Evolutionary conservation across 2,113 vertebrate species (phyloP), one percentile per base, ranked within the genome.

Genomic region (Carettochelys insculpta): DNA sequence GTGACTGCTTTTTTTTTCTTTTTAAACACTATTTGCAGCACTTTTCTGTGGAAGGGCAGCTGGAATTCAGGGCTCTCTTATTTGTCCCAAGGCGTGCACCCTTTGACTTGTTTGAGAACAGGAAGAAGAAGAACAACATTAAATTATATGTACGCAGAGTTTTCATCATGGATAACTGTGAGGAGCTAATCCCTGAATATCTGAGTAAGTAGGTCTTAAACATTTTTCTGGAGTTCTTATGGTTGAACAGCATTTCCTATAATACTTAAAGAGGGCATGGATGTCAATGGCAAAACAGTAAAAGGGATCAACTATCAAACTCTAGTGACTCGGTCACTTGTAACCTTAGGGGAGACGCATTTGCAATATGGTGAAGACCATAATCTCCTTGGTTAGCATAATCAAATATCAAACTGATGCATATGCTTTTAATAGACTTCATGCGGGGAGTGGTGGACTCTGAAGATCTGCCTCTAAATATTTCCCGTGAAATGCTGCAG

Each of bases 141-240:
- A 99, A 99, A 95, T 87, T 99, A 25, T 99, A 99, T 0, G 99
- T 99, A 9, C 98, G 99, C 90, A 98, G 99, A 86, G 99, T 99
- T n/a, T 99, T 99, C 94, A 99, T 99, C 95, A 99, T 99, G 99
- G 99, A 99, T 94, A 99, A 99, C 97, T 99, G 99, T 1, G 99
- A 99, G 12, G 99, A 99, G 4, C 97, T 99, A 11, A 99, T 99
- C 45, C 99, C 99, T 1, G 99, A 99, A 45, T 99, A 99, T 58
- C 98, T 99, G 75, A 99, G 99, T 99, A 58, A 99, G 99, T 99
- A 54, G 38, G 20, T 8, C 8, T 12, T 3, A 24, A 51, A 19
- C 0, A 0, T 19, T 87, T 1, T 2, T 2, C 16, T n/a, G 61
- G 31, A 13, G 11, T 31, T 11, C 13, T 14, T 65, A n/a, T 3